phyloP scores from a whole-genome alignment of 1,140 invertebrate species.

The Gonioctena quinquepunctata region DNA sequence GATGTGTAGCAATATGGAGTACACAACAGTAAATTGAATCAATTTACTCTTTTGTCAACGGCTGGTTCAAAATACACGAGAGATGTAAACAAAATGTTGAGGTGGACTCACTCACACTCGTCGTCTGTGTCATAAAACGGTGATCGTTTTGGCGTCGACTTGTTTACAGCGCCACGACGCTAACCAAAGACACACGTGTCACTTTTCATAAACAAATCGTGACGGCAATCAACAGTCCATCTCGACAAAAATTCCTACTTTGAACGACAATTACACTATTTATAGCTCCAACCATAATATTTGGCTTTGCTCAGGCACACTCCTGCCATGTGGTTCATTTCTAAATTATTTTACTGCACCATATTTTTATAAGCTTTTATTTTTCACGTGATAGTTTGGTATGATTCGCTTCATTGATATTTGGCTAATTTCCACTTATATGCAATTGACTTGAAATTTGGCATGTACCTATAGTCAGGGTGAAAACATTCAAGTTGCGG shows the following conservation, averaged over 20 bases:
- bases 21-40: too few relatives aligned
- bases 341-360: too few relatives aligned
- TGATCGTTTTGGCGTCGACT: slow-evolving; percentile 46
- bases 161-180: slow-evolving; percentile 48
- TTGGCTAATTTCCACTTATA: too few relatives aligned
- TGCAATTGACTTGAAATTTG: too few relatives aligned
- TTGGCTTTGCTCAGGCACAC: slow-evolving; percentile 47
- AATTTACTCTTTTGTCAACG: slow-evolving; percentile 53
- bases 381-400: too few relatives aligned
- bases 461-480: too few relatives aligned
- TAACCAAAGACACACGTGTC: slow-evolving; percentile 45
- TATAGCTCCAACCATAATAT: slow-evolving; percentile 50
- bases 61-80: slow-evolving; percentile 46
- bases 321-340: slow-evolving; percentile 22
- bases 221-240: slow-evolving; percentile 45
- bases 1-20: too few relatives aligned
- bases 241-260: slow-evolving; percentile 36
- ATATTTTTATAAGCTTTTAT: too few relatives aligned
- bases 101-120: slow-evolving; percentile 40
- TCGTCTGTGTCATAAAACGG: slow-evolving; percentile 36
- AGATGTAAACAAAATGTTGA: slow-evolving; percentile 26
- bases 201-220: slow-evolving; percentile 50
- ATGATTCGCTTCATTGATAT: too few relatives aligned
- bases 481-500: too few relatives aligned
- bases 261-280: slow-evolving; percentile 48